A percentile compares a stretch with the other conserved stretches of the same genome.
These are phyloP conservation scores for Philonicus albiceps DNA, from an alignment of 2,888 invertebrate species.

Conservation along the genomic window DNA sequence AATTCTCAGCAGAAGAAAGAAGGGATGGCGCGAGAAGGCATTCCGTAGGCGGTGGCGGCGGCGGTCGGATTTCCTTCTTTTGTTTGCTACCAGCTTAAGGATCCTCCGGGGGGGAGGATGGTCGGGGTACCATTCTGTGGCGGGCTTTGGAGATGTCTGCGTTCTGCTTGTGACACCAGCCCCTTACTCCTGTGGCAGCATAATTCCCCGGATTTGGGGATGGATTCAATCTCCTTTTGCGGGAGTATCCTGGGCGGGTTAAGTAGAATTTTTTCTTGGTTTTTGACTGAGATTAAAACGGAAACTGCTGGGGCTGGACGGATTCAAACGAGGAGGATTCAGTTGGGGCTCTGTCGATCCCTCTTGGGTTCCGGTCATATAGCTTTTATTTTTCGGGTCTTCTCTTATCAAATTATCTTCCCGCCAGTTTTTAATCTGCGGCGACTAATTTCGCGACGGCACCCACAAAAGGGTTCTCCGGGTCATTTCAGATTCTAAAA, in stretches of 20 bases:
- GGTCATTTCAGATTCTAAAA: not conserved
- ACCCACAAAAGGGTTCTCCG: not conserved
- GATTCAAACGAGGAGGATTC: not conserved
- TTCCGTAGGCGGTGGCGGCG: not conserved
- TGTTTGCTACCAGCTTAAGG: not conserved
- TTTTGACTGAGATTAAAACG: conserved; percentile 17
- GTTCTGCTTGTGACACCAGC: not conserved
- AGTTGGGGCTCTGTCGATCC: not conserved
- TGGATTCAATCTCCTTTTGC: conserved; percentile 30
- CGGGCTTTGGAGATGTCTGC: conserved; percentile 1
- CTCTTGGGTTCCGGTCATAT: not conserved
- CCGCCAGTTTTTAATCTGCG: not conserved
- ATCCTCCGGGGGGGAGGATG: not conserved
- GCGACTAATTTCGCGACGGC: not conserved
- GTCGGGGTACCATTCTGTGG: not conserved
- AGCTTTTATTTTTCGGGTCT: not conserved
- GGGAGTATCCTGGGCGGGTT: not conserved
- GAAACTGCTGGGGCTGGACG: not conserved
- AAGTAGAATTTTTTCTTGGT: conserved; percentile 10
- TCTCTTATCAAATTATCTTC: not conserved
- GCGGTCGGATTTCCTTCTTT: conserved; percentile 20
- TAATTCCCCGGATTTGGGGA: conserved; percentile 26
- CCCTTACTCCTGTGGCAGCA: not conserved
- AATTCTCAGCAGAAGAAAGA: not conserved
- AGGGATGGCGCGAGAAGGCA: not conserved